These are phyloP conservation scores for Piscicola geometra DNA, from an alignment of 2,888 invertebrate genomes.

Conservation along the genomic window DNA sequence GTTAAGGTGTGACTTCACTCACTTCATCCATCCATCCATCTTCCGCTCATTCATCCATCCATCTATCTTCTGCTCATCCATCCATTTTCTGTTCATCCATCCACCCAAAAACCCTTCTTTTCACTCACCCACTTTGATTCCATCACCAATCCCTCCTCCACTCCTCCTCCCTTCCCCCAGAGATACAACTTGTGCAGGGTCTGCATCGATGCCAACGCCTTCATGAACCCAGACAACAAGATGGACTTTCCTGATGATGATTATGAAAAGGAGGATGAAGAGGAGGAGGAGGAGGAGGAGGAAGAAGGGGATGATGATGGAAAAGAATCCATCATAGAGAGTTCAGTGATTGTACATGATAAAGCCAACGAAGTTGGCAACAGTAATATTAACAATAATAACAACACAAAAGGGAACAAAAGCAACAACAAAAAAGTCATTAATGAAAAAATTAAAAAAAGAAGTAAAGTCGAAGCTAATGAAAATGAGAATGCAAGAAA, in stretches of 20 bases:
- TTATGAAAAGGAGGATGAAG: conserved; percentile 4
- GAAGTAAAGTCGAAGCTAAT: not conserved
- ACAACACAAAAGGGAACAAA: not conserved
- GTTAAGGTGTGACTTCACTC: not conserved
- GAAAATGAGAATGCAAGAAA: not conserved
- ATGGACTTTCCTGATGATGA: not conserved
- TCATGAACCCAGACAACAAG: not conserved
- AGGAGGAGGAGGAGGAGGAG: conserved; percentile 22
- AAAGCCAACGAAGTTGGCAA: not conserved
- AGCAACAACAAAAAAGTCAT: not conserved
- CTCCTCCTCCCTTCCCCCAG: too few species aligned
- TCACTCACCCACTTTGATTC: too few species aligned
- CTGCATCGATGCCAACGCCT: not conserved
- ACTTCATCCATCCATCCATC: too few species aligned
- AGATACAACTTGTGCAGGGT: not conserved
- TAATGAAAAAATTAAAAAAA: not conserved
- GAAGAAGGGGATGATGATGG: conserved; percentile 20
- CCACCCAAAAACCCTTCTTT: too few species aligned
- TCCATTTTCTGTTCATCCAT: not conserved
- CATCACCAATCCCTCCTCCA: not conserved
- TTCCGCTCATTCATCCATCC: not conserved
- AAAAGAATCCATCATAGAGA: not conserved
- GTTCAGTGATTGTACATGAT: not conserved
- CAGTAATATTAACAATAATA: not conserved
- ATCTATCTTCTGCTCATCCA: too few species aligned